Percentiles rank a stretch among this genome's conserved stretches.
Conservation (phyloP, 2,888 invertebrate genomes). For the Elmis aenea region DNA sequence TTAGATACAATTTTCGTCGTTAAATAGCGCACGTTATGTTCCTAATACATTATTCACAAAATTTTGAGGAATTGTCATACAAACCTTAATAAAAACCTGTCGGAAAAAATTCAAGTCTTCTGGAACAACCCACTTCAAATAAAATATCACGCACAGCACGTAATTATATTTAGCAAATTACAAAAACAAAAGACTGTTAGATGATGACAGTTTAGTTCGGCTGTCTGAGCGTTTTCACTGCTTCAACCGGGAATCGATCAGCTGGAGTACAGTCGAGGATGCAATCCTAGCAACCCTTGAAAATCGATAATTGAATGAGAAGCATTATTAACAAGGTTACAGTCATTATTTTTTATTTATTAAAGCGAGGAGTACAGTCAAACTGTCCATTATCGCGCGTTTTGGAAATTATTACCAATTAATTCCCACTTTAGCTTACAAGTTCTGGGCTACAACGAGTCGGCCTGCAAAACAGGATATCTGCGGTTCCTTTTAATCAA, state of each 20-base stretch:
- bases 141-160: no score
- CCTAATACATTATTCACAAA: no score
- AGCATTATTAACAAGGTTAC: background rate
- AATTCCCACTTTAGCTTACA: background rate
- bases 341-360: no score
- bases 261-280: constrained; percentile 39
- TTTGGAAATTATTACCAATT: background rate
- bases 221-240: constrained; percentile 8
- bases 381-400: background rate
- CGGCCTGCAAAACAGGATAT: background rate
- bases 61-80: no score
- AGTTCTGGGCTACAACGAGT: background rate
- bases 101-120: no score
- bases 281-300: constrained; percentile 9
- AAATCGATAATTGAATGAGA: constrained; percentile 17
- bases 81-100: no score
- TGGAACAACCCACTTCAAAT: no score
- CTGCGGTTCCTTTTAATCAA: no score
- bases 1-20: no score
- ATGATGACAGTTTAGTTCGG: background rate
- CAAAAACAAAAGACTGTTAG: background rate
- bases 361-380: no score
- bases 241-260: constrained; percentile 37
- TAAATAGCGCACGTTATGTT: no score
- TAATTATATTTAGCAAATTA: no score